Evolutionary conservation across 2,888 invertebrate genomes (phyloP), one percentile per base, ranked within the genome.

Genomic region (Podabrus alpinus): DNA sequence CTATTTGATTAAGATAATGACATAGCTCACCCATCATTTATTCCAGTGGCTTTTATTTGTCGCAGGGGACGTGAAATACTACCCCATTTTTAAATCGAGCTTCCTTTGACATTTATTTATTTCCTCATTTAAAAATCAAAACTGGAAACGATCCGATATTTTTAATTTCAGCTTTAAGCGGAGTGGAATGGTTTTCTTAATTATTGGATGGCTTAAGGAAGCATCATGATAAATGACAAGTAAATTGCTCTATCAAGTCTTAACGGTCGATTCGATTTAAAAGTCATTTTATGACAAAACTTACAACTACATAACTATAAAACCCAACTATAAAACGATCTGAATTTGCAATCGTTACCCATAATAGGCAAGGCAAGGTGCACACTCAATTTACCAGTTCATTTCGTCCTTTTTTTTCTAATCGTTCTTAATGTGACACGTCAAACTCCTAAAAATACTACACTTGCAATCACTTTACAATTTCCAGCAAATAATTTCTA

Each of bases 401-500:
- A 45, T 45, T 45, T 45, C 45, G 45, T 45, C n/a, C 45, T n/a
- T 45, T 45, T 45, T 45, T 45, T n/a, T 45, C 45, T 45, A 45
- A 45, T 45, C 45, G n/a, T 45, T 45, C 45, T 45, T 45, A 45
- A 45, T 45, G 4, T 45, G 45, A 45, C 45, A 45, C 45, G 45
- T 45, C 45, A 45, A n/a, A 45, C 45, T 45, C 45, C 45, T 45
- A 17, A 61, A 75, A 73, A 71, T 67, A 73, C 68, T 60, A 68
- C 69, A 72, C 62, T 72, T 74, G 66, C 66, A 72, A 64, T 69
- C 61, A 70, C 70, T 61, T 75, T 71, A 78, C 79, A 82, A 81
- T 83, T 81, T 81, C 80, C 79, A 77, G 79, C 79, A 78, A 80
- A 80, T 81, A 81, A 77, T 64, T 81, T 72, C 71, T 72, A 75